Evolutionary conservation across 2,797 vertebrate genomes (phyloP).

Genomic region (Parauchenoglanis ngamensis): DNA sequence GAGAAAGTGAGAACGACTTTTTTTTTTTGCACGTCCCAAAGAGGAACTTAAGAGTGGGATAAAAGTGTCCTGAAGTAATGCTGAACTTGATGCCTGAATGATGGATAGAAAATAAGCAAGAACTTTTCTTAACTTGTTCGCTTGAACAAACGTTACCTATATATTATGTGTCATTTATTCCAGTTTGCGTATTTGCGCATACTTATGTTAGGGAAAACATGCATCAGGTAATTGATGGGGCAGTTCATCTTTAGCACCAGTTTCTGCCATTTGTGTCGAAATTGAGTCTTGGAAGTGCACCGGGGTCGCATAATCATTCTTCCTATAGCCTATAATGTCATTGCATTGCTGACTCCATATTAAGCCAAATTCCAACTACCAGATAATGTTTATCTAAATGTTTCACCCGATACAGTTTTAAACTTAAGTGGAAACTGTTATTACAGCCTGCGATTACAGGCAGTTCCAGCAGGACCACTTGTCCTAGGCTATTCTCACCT

Average conservation of each 20-base stretch:
- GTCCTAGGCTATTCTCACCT: conserved; percentile 73
- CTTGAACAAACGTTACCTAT: no score
- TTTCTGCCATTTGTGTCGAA: neutral
- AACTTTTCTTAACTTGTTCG: conserved; percentile 12
- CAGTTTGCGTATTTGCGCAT: neutral
- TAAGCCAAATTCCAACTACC: neutral
- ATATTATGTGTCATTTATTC: neutral
- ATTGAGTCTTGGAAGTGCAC: conserved; percentile 2
- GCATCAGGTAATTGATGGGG: neutral
- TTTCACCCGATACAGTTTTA: neutral
- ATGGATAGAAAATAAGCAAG: conserved; percentile 5
- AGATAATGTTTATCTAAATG: no score
- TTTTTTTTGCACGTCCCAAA: neutral
- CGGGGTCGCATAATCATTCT: neutral
- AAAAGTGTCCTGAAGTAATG: conserved; percentile 14
- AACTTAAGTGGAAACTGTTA: neutral
- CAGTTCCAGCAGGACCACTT: conserved; percentile 58
- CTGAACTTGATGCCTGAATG: conserved; percentile 21
- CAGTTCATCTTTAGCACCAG: neutral
- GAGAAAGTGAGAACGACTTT: neutral
- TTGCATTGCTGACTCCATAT: neutral
- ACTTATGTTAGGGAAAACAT: neutral
- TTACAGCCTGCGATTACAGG: conserved; percentile 8
- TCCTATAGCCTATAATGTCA: neutral
- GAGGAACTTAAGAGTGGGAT: neutral